Conservation (phyloP, 2,113 vertebrate species). For the Argyrosomus japonicus region DNA sequence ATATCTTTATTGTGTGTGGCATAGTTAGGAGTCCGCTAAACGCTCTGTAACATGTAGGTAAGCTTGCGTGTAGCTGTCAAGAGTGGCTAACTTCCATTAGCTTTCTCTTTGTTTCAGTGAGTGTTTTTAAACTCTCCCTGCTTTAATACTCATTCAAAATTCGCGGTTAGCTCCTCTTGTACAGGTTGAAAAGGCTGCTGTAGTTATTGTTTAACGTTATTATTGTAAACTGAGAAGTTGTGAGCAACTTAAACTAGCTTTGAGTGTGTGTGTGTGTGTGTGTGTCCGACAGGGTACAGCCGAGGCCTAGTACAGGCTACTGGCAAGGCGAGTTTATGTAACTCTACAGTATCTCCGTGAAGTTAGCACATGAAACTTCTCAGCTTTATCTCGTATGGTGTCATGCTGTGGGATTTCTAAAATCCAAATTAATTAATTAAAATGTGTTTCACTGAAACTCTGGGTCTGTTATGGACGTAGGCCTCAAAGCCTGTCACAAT, state of each 20-base stretch:
- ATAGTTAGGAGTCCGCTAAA: rapidly evolving
- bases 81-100: conserved; percentile 45
- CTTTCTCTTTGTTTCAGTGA: conserved; percentile 66
- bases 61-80: not conserved
- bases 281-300: not conserved
- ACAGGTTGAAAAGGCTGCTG: rapidly evolving
- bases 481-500: conserved; percentile 54
- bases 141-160: not conserved
- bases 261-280: not conserved
- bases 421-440: not conserved
- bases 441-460: not conserved
- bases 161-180: not conserved
- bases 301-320: conserved; percentile 47
- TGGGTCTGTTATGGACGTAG: conserved; percentile 21
- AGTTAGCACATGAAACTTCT: rapidly evolving
- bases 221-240: not conserved
- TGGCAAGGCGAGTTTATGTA: conserved; percentile 11
- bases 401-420: not conserved
- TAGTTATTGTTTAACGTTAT: not conserved
- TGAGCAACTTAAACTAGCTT: not conserved
- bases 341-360: not conserved
- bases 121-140: not conserved
- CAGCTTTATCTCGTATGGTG: not conserved
- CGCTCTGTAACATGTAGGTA: not conserved
- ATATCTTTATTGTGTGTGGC: rapidly evolving